Evolutionary conservation across 2,797 vertebrate species (phyloP).

Genomic region (Rhabdophis nuchalis): DNA sequence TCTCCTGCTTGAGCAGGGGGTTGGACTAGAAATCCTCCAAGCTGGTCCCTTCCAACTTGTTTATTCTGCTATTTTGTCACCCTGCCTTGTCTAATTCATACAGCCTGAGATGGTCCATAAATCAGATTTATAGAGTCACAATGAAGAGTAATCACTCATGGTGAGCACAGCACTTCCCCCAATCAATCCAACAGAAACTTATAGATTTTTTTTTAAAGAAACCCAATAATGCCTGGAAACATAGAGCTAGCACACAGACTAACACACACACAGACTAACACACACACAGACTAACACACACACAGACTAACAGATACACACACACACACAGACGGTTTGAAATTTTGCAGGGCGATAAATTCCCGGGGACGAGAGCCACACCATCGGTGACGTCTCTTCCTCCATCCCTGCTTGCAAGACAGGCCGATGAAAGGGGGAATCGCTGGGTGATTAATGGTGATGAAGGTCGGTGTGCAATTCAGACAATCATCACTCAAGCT

Average conservation of each 20-base stretch:
- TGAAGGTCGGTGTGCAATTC: not conserved
- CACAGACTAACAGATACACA: too few relatives aligned
- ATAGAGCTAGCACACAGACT: not conserved
- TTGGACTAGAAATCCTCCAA: not conserved
- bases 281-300: too few relatives aligned
- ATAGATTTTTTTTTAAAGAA: not conserved
- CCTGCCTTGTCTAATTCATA: not conserved
- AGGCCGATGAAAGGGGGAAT: not conserved
- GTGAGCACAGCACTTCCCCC: not conserved
- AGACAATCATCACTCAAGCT: slow-evolving; percentile 10
- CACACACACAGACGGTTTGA: not conserved
- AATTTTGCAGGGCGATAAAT: too few relatives aligned
- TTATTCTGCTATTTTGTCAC: not conserved
- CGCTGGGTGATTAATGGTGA: not conserved
- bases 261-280: too few relatives aligned
- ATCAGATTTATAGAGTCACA: not conserved
- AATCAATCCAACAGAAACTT: not conserved
- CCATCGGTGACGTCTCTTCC: not conserved
- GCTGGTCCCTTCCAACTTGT: not conserved
- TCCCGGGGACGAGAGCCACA: not conserved
- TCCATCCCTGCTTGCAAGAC: rapidly evolving
- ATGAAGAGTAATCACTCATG: not conserved
- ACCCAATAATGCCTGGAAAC: not conserved
- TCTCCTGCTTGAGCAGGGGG: too few relatives aligned
- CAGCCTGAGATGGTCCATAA: not conserved